phyloP scores from a whole-genome alignment of 2,888 invertebrate genomes.

The Mellilla xanthometata region DNA sequence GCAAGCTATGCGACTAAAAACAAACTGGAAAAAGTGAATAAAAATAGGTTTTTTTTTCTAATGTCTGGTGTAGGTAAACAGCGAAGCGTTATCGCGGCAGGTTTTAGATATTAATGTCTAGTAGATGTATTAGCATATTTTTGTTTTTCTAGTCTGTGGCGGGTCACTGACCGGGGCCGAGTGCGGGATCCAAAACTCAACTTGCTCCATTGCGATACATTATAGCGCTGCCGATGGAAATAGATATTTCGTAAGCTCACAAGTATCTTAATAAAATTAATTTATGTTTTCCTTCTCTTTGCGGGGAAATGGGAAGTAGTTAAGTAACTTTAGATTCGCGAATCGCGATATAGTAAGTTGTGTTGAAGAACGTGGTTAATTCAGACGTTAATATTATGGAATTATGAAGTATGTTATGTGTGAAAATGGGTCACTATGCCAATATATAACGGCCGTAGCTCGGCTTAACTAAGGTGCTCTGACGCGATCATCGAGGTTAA shows the following conservation, averaged over 20 bases:
- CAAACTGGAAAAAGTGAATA: conserved; percentile 5
- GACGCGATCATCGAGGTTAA: no score
- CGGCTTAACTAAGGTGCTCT: no score
- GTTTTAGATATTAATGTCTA: conserved; percentile 21
- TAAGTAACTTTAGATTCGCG: not conserved
- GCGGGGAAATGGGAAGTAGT: conserved; percentile 1
- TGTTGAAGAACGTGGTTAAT: no score
- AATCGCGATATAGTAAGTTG: no score
- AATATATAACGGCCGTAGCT: no score
- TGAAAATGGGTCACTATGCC: no score
- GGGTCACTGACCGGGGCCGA: conserved; percentile 61
- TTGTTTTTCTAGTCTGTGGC: conserved; percentile 48
- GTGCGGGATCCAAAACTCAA: conserved; percentile 40
- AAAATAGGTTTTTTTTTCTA: not conserved
- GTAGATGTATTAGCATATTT: conserved; percentile 33
- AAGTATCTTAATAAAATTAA: conserved; percentile 18
- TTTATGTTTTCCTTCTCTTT: conserved; percentile 12
- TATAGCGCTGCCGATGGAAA: conserved; percentile 16
- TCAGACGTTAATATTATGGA: no score
- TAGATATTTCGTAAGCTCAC: conserved; percentile 23
- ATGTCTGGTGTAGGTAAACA: conserved; percentile 1
- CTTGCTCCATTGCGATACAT: conserved; percentile 5
- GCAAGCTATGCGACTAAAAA: conserved; percentile 9
- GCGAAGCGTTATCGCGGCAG: conserved; percentile 10
- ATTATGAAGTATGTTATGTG: no score